phyloP scores from a whole-genome alignment of 2,888 invertebrate genomes.

The Drosophila fulvimacula region DNA sequence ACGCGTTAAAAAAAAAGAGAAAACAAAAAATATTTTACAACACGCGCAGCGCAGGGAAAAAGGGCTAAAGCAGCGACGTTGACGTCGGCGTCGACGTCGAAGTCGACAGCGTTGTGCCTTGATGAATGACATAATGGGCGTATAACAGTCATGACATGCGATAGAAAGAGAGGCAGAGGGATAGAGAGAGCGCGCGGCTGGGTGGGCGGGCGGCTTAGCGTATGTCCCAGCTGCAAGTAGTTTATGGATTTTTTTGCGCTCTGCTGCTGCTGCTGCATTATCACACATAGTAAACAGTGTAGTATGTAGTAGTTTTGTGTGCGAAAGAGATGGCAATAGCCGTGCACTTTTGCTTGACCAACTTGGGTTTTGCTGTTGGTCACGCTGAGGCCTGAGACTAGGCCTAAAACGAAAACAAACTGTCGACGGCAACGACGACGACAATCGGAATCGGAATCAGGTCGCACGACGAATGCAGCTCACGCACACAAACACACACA shows the following conservation, averaged over 20 bases:
- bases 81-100: constrained; percentile 20
- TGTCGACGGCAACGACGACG: constrained; percentile 47
- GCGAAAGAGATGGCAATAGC: constrained; percentile 36
- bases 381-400: constrained; percentile 28
- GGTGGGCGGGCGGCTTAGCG: constrained; percentile 10
- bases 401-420: constrained; percentile 53
- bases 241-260: constrained; percentile 67
- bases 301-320: constrained; percentile 67
- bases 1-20: constrained; percentile 63
- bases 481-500: constrained; percentile 12
- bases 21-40: constrained; percentile 53
- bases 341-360: constrained; percentile 44
- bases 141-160: constrained; percentile 44
- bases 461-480: constrained; percentile 62
- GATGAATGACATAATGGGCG: constrained; percentile 77
- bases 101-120: constrained; percentile 41
- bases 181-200: not conserved
- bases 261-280: constrained; percentile 34
- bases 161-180: not conserved
- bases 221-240: constrained; percentile 56
- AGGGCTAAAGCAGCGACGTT: constrained; percentile 32
- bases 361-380: constrained; percentile 20
- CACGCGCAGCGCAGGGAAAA: constrained; percentile 35
- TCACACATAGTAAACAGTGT: constrained; percentile 77
- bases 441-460: constrained; percentile 63